Percentiles rank a stretch among this genome's conserved stretches.
Conservation (phyloP, 1,140 invertebrate species). For the Pantala flavescens region DNA sequence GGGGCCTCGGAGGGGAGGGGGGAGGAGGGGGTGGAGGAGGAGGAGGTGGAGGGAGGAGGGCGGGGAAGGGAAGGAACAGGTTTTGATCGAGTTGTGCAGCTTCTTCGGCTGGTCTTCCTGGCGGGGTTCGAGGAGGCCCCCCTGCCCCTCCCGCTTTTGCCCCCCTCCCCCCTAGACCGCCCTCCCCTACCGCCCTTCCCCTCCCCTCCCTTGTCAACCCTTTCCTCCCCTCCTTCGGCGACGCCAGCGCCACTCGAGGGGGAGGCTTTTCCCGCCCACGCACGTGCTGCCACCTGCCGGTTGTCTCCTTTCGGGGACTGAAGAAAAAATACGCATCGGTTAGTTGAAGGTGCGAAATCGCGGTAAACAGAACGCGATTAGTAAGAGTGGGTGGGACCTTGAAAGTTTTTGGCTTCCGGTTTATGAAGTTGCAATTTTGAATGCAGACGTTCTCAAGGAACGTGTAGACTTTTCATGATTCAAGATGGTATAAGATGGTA, state of each 20-base stretch:
- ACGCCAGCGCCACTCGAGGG: neutral
- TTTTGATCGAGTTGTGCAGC: neutral
- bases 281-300: neutral
- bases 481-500: no score
- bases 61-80: neutral
- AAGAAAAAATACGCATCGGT: neutral
- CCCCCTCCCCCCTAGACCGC: neutral
- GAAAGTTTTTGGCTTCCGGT: no score
- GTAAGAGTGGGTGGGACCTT: no score
- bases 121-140: neutral
- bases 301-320: neutral
- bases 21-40: neutral
- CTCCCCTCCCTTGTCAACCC: neutral
- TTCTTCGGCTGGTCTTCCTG: neutral
- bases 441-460: no score
- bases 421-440: no score
- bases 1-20: neutral
- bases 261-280: conserved; percentile 1
- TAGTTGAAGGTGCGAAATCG: neutral
- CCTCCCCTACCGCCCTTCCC: neutral
- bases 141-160: neutral
- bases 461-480: no score
- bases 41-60: neutral
- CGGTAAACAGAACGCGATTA: no score
- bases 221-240: neutral